phyloP scores from a whole-genome alignment of 2,888 invertebrate genomes.

The Serripes groenlandicus region DNA sequence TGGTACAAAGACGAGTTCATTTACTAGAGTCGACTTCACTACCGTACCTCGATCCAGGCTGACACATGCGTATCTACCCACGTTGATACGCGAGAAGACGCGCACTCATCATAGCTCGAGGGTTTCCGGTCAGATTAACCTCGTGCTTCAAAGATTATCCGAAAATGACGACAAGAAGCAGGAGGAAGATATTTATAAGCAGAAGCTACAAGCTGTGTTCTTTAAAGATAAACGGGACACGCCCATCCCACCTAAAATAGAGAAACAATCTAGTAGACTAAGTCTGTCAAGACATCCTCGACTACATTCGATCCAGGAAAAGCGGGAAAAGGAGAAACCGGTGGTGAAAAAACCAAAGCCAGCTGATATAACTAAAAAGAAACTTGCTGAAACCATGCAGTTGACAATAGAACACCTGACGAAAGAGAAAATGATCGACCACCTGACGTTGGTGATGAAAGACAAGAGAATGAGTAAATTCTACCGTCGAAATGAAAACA shows the following conservation, averaged over 20 bases:
- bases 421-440: constrained; percentile 55
- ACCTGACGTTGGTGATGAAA: constrained; percentile 52
- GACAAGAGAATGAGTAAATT: constrained; percentile 53
- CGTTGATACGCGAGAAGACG: constrained; percentile 49
- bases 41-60: constrained; percentile 9
- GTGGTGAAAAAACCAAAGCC: constrained; percentile 9
- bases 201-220: constrained; percentile 47
- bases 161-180: constrained; percentile 49
- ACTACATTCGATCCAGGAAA: constrained; percentile 53
- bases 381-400: constrained; percentile 24
- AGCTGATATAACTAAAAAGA: constrained; percentile 4
- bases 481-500: constrained; percentile 54
- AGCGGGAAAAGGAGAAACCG: constrained; percentile 18
- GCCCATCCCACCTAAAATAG: constrained; percentile 48
- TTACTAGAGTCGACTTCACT: constrained; percentile 51
- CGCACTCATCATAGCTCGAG: constrained; percentile 41
- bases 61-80: constrained; percentile 58
- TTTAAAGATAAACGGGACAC: constrained; percentile 59
- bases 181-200: constrained; percentile 53
- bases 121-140: constrained; percentile 63
- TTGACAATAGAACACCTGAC: constrained; percentile 58
- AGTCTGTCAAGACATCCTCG: constrained; percentile 23
- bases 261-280: constrained; percentile 51
- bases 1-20: constrained; percentile 34
- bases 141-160: constrained; percentile 56